A percentile compares a stretch with the other conserved stretches of the same genome.
These are phyloP conservation scores for Pseudomyrmex cubaensis DNA, from an alignment of 1,140 invertebrate species.

Conservation along the genomic window DNA sequence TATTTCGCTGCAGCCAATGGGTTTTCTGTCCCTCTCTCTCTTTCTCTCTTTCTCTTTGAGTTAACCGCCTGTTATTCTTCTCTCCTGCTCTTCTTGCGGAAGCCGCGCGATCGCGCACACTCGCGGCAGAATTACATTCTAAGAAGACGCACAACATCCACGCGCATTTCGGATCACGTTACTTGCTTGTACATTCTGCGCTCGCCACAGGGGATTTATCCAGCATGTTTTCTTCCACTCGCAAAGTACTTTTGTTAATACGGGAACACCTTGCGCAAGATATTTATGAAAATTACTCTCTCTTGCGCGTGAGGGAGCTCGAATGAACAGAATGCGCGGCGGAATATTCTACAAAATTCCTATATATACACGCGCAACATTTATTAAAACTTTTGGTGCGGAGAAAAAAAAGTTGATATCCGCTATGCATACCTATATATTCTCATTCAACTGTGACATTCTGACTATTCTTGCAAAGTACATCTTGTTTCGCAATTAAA, in stretches of 20 bases:
- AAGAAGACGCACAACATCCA: constrained; percentile 24
- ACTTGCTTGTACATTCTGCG: constrained; percentile 5
- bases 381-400: constrained; percentile 8
- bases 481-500: constrained; percentile 12
- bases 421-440: background rate
- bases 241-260: constrained; percentile 27
- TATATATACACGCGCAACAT: too few relatives aligned
- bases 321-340: background rate
- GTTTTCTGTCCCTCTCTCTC: constrained; percentile 17
- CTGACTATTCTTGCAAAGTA: background rate
- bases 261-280: constrained; percentile 1
- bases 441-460: background rate
- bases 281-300: constrained; percentile 48
- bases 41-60: too few relatives aligned
- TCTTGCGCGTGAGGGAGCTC: background rate
- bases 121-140: constrained; percentile 58
- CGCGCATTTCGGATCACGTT: constrained; percentile 32
- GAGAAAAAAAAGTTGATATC: background rate
- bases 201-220: constrained; percentile 30
- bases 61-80: constrained; percentile 55
- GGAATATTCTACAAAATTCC: background rate
- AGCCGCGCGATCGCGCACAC: constrained; percentile 15
- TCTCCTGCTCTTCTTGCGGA: constrained; percentile 36
- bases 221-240: constrained; percentile 13
- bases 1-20: constrained; percentile 59